Conservation (phyloP, 2,113 vertebrate genomes). For the Thomomys bottae region DNA sequence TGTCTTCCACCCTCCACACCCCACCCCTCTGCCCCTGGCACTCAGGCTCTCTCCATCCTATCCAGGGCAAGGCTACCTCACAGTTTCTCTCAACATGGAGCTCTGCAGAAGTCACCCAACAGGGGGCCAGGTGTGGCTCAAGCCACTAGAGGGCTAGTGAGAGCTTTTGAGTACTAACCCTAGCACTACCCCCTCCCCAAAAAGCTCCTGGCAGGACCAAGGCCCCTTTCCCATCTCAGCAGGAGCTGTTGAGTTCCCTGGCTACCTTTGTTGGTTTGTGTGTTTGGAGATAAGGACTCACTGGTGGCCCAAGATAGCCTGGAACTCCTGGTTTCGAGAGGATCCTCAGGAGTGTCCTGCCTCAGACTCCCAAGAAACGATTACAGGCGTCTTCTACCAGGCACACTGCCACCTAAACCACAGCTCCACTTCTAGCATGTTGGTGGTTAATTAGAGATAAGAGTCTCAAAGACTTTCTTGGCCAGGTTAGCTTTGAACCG, state of each 20-base stretch:
- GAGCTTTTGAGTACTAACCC: too few relatives aligned
- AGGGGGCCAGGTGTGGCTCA: not conserved
- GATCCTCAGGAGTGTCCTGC: not conserved
- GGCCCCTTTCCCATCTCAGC: not conserved
- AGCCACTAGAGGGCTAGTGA: too few relatives aligned
- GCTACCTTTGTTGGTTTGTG: not conserved
- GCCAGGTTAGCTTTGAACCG: too few relatives aligned
- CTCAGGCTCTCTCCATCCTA: not conserved
- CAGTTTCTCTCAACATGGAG: not conserved
- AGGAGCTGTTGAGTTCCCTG: not conserved
- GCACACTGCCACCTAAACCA: not conserved
- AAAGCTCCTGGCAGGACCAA: not conserved
- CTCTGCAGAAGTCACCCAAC: not conserved
- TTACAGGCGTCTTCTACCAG: not conserved
- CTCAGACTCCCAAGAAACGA: not conserved
- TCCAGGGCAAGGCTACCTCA: not conserved
- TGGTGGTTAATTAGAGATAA: too few relatives aligned
- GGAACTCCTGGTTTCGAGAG: not conserved
- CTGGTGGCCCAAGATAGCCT: not conserved
- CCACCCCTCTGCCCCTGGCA: not conserved
- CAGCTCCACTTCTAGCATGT: too few relatives aligned
- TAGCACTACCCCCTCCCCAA: too few relatives aligned
- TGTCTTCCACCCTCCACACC: too few relatives aligned
- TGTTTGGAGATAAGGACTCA: not conserved
- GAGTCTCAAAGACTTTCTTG: too few relatives aligned